Evolutionary conservation across 2,888 invertebrate genomes (phyloP).

Genomic region (Pollenia angustigena): DNA sequence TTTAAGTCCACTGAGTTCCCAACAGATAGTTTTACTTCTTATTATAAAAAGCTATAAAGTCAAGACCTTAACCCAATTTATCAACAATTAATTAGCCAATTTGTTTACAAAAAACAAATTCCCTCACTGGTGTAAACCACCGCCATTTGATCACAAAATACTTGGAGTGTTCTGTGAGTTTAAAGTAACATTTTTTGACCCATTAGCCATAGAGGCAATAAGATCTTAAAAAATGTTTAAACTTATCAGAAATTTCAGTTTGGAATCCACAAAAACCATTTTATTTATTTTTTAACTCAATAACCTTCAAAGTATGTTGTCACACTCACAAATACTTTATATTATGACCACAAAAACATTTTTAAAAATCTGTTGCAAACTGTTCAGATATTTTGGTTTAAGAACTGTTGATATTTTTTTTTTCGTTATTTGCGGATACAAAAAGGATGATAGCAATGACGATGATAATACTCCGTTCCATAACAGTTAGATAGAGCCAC

Average conservation of each 20-base stretch:
- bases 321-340: constrained; percentile 7
- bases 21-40: too few species aligned
- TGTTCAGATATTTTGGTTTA: constrained; percentile 1
- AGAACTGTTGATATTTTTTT: constrained; percentile 21
- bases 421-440: not conserved
- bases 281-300: constrained; percentile 14
- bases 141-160: too few species aligned
- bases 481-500: constrained; percentile 43
- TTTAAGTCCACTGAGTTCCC: too few species aligned
- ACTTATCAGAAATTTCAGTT: not conserved
- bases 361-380: constrained; percentile 43
- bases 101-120: too few species aligned
- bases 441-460: constrained; percentile 26
- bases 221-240: too few species aligned
- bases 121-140: too few species aligned
- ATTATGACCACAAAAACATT: constrained; percentile 40
- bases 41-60: too few species aligned
- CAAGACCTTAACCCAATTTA: too few species aligned
- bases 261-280: not conserved
- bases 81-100: too few species aligned
- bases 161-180: too few species aligned
- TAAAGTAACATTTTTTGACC: too few species aligned
- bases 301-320: not conserved
- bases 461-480: constrained; percentile 40
- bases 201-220: too few species aligned